Evolutionary conservation across 2,888 invertebrate species (phyloP), one percentile per base, ranked within the genome.

Genomic region (Thereva unica): DNA sequence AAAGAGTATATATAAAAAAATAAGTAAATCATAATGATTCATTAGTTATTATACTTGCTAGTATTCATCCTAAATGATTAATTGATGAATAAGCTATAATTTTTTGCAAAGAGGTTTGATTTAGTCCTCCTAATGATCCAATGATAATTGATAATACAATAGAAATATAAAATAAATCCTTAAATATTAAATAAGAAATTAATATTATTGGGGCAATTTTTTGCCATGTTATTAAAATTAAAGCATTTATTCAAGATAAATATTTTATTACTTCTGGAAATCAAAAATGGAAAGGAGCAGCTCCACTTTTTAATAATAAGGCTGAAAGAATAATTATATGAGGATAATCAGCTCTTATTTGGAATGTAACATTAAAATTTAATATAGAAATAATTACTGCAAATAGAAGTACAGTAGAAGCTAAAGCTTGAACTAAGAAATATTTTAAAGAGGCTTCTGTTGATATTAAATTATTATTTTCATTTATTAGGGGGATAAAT

Each of bases 61-160:
- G 54, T 78, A 85, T 83, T 83, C 87, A 87, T 0, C 85, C 82
- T 79, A 86, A 76, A 76, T 87, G 86, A 77, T 86, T 86, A 81
- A 87, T 86, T 0, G 87, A 87, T 0, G 87, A 87, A 76, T 82
- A 87, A 49, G 84, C 79, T 82, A 87, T 76, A 77, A 87, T 78
- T 84, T 85, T 84, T 72, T 85, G 85, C 72, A 85, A 64, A 0
- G 83, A 83, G 0, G 81, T 81, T 83, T 85, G 84, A 69, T 85
- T 85, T 74, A 86, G 72, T 4, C 85, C 84, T 5, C 75, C 74
- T 41, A 87, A 73, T 65, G 84, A 79, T 44, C 86, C 84, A 73
- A 85, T 75, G 71, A 84, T 71, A 55, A 80, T 74, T 70, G 83
- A 83, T 47, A 82, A 49, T 70, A 85, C 74, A 77, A 84, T 81